Percentiles rank a stretch among this genome's conserved stretches.
phyloP scores from a whole-genome alignment of 2,888 invertebrate genomes.

The Lycia hirtaria region DNA sequence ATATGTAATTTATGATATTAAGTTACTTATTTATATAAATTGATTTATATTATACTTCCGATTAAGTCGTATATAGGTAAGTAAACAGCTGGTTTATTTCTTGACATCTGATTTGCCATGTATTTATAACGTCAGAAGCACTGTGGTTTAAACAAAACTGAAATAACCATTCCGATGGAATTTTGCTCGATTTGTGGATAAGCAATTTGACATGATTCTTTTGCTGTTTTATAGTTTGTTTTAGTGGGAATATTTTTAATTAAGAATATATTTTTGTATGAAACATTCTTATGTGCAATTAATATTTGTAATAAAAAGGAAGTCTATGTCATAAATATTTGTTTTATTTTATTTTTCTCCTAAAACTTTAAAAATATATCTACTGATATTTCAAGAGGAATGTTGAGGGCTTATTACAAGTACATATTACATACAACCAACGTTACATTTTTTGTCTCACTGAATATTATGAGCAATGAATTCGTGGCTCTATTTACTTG shows the following conservation, averaged over 20 bases:
- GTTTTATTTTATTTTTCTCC: conserved; percentile 44
- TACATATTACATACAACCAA: too few relatives aligned
- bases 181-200: conserved; percentile 2
- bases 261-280: conserved; percentile 85
- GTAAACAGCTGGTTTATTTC: conserved; percentile 44
- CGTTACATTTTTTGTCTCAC: too few relatives aligned
- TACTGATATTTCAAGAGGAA: too few relatives aligned
- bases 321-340: conserved; percentile 66
- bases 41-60: conserved; percentile 29
- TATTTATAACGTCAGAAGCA: conserved; percentile 35
- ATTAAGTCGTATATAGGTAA: conserved; percentile 24
- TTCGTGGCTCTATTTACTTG: too few relatives aligned
- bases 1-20: conserved; percentile 34
- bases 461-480: too few relatives aligned
- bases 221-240: conserved; percentile 76
- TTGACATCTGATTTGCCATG: conserved; percentile 70
- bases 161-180: conserved; percentile 10
- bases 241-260: conserved; percentile 79
- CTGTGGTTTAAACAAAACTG: conserved; percentile 18
- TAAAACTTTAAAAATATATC: too few relatives aligned
- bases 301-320: conserved; percentile 82
- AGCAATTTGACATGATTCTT: conserved; percentile 48
- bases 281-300: conserved; percentile 83
- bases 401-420: too few relatives aligned
- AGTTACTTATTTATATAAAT: conserved; percentile 46